Evolutionary conservation across 2,113 vertebrate genomes (phyloP), one percentile per base, ranked within the genome.

Genomic region (Oncorhynchus mykiss): DNA sequence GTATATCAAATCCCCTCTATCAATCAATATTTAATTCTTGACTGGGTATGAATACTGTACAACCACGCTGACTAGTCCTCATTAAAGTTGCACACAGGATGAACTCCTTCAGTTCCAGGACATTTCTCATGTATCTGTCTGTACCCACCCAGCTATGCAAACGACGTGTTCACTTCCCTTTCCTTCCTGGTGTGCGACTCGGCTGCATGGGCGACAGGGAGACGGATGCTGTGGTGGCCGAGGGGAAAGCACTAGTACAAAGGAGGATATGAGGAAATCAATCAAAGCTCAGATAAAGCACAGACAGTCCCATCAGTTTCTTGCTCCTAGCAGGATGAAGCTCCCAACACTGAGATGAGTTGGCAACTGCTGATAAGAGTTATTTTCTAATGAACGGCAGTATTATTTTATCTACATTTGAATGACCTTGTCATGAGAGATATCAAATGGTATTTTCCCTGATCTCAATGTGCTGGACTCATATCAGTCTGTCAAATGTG

Each of bases 171-270:
- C 67, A 73, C 79, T 79, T 73, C 80, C 31, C 27, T 72, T 16
- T 82, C 70, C 67, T 82, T 79, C 66, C 70, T 79, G 27, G 3
- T 25, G 70, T 60, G 11, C 64, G 73, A 68, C 70, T 45, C 27
- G 27, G 25, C 14, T 51, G 49, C 49, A 70, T 54, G 59, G 49
- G 49, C 70, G 14, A 71, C 74, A 34, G 29, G 29, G 27, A 76
- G 68, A 72, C 27, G 39, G 39, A 39, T 39, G 11, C 11, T 16
- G 12, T 13, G 14, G 49, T 18, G 16, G 16, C 16, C 4, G 16
- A 54, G 16, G 51, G 51, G 51, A 54, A 54, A 18, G 51, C 3
- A 14, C 51, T 16, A 54, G 51, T 16, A 54, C 0, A 2, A 45
- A 45, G 39, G 39, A 54, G 51, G 51, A 18, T 3, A 18, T 18